Evolutionary conservation across 2,888 invertebrate genomes (phyloP).

Genomic region (Macaria notata): DNA sequence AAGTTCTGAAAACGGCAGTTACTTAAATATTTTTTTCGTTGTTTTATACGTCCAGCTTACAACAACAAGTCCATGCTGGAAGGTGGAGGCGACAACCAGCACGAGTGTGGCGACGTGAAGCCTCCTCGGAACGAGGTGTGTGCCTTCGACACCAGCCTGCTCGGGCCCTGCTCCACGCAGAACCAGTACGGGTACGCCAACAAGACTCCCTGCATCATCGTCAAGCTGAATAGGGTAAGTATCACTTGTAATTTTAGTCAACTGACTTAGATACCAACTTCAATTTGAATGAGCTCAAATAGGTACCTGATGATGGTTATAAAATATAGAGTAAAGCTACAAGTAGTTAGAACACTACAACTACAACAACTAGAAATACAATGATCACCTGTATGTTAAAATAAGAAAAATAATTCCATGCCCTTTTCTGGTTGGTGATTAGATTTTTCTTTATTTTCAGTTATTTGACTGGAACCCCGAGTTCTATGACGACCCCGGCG

Average conservation of each 20-base stretch:
- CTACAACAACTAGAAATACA: too few species aligned
- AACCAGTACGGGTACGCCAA: conserved; percentile 93
- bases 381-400: too few species aligned
- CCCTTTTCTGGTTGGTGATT: too few species aligned
- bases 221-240: conserved; percentile 91
- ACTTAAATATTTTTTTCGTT: too few species aligned
- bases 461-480: conserved; percentile 95
- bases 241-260: neutral
- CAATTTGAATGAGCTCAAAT: too few species aligned
- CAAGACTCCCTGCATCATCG: conserved; percentile 94
- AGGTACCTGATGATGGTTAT: too few species aligned
- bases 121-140: conserved; percentile 83
- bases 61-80: conserved; percentile 60
- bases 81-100: conserved; percentile 63
- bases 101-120: conserved; percentile 54
- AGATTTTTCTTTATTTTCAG: conserved; percentile 56
- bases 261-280: too few species aligned
- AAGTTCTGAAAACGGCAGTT: too few species aligned
- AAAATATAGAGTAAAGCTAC: too few species aligned
- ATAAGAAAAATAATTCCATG: too few species aligned
- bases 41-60: conserved; percentile 54
- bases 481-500: conserved; percentile 86
- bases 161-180: conserved; percentile 89
- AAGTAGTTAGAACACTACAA: too few species aligned
- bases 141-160: conserved; percentile 88